Conservation (phyloP, 2,888 invertebrate genomes). For the Psylliodes chrysocephalus region DNA sequence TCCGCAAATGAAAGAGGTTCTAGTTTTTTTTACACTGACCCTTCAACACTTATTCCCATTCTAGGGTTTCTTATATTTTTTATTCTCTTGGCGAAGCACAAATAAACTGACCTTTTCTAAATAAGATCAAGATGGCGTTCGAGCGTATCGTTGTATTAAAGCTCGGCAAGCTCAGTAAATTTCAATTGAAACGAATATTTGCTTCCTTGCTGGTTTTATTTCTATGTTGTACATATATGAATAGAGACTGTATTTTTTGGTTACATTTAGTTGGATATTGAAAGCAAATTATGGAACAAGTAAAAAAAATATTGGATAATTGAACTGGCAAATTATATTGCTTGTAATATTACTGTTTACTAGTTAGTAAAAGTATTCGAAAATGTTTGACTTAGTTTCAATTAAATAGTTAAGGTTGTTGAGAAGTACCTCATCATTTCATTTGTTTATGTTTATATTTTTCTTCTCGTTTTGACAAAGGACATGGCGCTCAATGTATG, state of each 20-base stretch:
- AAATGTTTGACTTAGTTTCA: too few relatives aligned
- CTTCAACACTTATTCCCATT: slow-evolving; percentile 21
- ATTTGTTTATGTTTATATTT: too few relatives aligned
- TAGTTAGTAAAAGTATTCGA: too few relatives aligned
- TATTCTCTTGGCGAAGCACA: slow-evolving; percentile 52
- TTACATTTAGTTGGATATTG: not conserved
- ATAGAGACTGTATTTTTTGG: not conserved
- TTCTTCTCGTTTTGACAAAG: too few relatives aligned
- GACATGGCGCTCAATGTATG: too few relatives aligned
- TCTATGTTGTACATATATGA: not conserved
- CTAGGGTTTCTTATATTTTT: slow-evolving; percentile 41
- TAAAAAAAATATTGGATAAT: too few relatives aligned
- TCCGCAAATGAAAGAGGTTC: not conserved
- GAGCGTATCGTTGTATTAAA: slow-evolving; percentile 50
- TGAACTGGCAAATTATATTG: too few relatives aligned
- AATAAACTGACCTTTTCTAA: slow-evolving; percentile 57
- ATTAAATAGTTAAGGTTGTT: too few relatives aligned
- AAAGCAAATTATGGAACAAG: too few relatives aligned
- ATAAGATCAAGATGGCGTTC: slow-evolving; percentile 54
- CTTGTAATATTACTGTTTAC: too few relatives aligned
- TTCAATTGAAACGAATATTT: slow-evolving; percentile 50
- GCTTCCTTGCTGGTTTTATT: not conserved
- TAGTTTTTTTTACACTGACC: slow-evolving; percentile 1
- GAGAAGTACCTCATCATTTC: too few relatives aligned
- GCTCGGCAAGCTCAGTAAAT: slow-evolving; percentile 54